Evolutionary conservation across 2,113 vertebrate genomes (phyloP).

Genomic region (Mus musculus): GRCm39 chr9:60886001-60886500

Average conservation of each 20-base stretch:
- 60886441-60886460: neutral
- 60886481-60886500: too few relatives aligned
- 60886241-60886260: neutral
- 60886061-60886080: neutral
- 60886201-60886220: neutral
- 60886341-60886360: neutral
- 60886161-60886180: neutral
- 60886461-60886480: neutral
- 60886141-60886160: neutral
- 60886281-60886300: neutral
- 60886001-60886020: neutral
- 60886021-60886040: neutral
- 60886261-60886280: neutral
- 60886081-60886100: constrained; percentile 11
- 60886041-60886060: neutral
- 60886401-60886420: neutral
- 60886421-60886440: neutral
- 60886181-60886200: neutral
- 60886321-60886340: neutral
- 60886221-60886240: neutral
- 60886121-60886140: neutral
- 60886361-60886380: neutral
- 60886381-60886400: too few relatives aligned
- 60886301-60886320: neutral
- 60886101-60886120: neutral